phyloP scores from a whole-genome alignment of 2,888 invertebrate species.

The Hecatera dysodea region DNA sequence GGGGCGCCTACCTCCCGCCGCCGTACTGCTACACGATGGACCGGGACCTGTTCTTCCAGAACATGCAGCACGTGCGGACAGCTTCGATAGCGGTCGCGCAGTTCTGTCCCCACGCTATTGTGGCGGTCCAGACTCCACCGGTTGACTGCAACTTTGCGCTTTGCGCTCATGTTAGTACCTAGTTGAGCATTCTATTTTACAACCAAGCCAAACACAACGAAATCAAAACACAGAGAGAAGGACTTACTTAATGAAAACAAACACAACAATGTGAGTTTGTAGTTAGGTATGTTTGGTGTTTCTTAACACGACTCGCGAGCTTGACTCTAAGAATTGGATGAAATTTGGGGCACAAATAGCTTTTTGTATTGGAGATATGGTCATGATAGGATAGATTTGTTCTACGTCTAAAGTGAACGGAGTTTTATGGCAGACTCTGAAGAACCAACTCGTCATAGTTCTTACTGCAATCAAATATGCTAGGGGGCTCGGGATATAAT shows the following conservation, averaged over 20 bases:
- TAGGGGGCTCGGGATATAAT: too few species aligned
- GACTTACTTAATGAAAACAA: neutral
- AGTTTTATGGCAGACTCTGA: too few species aligned
- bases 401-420: too few species aligned
- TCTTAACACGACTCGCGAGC: too few species aligned
- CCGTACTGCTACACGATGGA: conserved; percentile 80
- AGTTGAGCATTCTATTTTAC: conserved; percentile 53
- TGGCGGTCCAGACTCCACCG: conserved; percentile 86
- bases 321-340: neutral
- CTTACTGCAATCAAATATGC: too few species aligned
- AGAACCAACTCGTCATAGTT: too few species aligned
- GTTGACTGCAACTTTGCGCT: conserved; percentile 86
- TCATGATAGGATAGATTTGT: too few species aligned
- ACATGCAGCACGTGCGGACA: conserved; percentile 82
- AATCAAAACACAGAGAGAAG: too few species aligned
- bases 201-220: too few species aligned
- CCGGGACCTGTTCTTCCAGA: conserved; percentile 82
- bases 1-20: conserved; percentile 79
- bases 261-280: neutral
- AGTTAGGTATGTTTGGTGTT: too few species aligned
- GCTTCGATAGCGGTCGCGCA: conserved; percentile 78
- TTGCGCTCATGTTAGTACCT: conserved; percentile 81
- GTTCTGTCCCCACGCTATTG: conserved; percentile 82
- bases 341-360: neutral
- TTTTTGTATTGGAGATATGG: too few species aligned